Evolutionary conservation across 2,888 invertebrate genomes (phyloP).

Genomic region (Trissolcus japonicus): DNA sequence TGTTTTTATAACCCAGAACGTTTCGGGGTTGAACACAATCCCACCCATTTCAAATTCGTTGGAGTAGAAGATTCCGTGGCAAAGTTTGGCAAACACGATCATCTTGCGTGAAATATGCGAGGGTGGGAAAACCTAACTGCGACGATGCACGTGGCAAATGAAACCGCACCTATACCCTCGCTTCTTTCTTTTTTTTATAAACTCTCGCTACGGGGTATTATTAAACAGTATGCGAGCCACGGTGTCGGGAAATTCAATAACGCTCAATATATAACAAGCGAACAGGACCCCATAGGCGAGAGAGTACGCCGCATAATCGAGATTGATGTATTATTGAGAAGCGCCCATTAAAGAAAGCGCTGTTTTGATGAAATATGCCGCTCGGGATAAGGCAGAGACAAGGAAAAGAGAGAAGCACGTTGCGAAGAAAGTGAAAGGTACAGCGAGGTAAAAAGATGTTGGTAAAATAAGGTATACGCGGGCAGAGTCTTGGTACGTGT

Average conservation of each 20-base stretch:
- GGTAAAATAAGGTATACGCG: slow-evolving; percentile 2
- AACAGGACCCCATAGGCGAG: slow-evolving; percentile 26
- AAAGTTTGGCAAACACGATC: slow-evolving; percentile 48
- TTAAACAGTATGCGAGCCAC: slow-evolving; percentile 62
- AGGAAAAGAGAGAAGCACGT: slow-evolving; percentile 43
- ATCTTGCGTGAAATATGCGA: slow-evolving; percentile 49
- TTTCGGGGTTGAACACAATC: slow-evolving; percentile 36
- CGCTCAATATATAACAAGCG: slow-evolving; percentile 58
- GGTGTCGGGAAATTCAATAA: slow-evolving; percentile 66
- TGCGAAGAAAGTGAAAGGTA: slow-evolving; percentile 1
- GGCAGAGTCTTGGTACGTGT: slow-evolving; percentile 6
- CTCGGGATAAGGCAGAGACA: background rate
- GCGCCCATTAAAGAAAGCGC: slow-evolving; percentile 70
- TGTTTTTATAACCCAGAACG: slow-evolving; percentile 22
- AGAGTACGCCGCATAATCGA: slow-evolving; percentile 62
- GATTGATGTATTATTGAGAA: slow-evolving; percentile 74
- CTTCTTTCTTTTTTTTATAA: slow-evolving; percentile 44
- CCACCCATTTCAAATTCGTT: slow-evolving; percentile 29
- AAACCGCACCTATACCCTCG: slow-evolving; percentile 35
- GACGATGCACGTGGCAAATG: slow-evolving; percentile 38
- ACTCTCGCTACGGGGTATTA: slow-evolving; percentile 62
- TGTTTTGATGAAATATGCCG: slow-evolving; percentile 67
- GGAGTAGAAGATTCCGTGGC: slow-evolving; percentile 40
- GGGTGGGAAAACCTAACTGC: slow-evolving; percentile 33
- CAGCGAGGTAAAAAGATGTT: slow-evolving; percentile 18